Percentiles rank a stretch among this genome's conserved stretches.
phyloP scores from a whole-genome alignment of 1,140 invertebrate species.

The Dreissena rostriformis region DNA sequence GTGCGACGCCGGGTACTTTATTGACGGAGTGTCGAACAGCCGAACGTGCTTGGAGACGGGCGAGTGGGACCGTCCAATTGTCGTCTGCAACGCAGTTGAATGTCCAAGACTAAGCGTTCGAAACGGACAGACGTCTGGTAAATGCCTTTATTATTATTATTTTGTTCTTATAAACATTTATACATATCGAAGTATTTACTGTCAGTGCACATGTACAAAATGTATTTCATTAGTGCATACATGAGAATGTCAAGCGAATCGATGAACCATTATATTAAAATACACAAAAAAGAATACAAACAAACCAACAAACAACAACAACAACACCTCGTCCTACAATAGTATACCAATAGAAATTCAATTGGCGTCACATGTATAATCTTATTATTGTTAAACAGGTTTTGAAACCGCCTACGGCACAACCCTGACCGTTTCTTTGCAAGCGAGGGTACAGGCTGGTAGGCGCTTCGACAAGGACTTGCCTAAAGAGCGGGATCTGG shows the following conservation, averaged over 20 bases:
- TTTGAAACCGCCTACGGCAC: conserved; percentile 63
- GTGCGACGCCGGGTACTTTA: conserved; percentile 66
- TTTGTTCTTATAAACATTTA: too few species aligned
- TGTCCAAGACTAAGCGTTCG: conserved; percentile 62
- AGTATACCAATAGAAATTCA: too few species aligned
- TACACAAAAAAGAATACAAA: too few species aligned
- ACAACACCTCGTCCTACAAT: too few species aligned
- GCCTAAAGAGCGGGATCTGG: conserved; percentile 91
- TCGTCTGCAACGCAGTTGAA: conserved; percentile 66
- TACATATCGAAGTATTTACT: too few species aligned
- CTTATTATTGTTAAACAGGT: not conserved
- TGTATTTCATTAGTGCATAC: too few species aligned
- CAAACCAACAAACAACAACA: too few species aligned
- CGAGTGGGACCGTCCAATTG: conserved; percentile 87
- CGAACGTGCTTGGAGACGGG: conserved; percentile 91
- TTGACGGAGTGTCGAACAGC: conserved; percentile 52
- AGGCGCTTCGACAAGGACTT: conserved; percentile 56
- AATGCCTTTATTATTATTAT: not conserved
- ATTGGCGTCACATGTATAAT: too few species aligned
- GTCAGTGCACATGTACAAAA: too few species aligned
- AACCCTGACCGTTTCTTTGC: conserved; percentile 77
- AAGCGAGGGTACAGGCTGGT: conserved; percentile 83
- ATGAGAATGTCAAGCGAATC: too few species aligned
- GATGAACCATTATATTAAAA: too few species aligned
- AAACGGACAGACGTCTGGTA: conserved; percentile 63